These are phyloP conservation scores for Andrena bucephala DNA, from an alignment of 2,888 invertebrate species.

Conservation along the genomic window DNA sequence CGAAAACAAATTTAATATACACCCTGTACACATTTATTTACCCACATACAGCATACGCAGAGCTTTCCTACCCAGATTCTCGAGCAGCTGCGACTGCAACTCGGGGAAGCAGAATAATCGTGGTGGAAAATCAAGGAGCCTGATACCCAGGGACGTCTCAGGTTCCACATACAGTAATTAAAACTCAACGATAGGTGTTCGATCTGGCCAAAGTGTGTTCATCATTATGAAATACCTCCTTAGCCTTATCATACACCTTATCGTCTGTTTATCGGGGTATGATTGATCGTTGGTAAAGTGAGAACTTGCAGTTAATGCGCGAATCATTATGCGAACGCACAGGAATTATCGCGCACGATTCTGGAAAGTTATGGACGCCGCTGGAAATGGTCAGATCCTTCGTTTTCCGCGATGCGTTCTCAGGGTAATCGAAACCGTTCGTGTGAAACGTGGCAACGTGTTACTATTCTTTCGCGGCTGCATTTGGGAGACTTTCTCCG, in stretches of 20 bases:
- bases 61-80: constrained; percentile 7
- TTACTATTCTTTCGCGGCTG: not conserved
- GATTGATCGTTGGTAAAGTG: constrained; percentile 52
- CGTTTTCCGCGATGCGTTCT: constrained; percentile 36
- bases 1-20: too few relatives aligned
- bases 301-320: constrained; percentile 53
- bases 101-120: constrained; percentile 47
- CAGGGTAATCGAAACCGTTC: constrained; percentile 43
- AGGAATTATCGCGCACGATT: constrained; percentile 38
- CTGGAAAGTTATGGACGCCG: constrained; percentile 32
- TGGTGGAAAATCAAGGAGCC: constrained; percentile 59
- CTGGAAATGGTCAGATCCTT: constrained; percentile 41
- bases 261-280: constrained; percentile 51
- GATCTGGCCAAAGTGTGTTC: constrained; percentile 39
- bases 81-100: constrained; percentile 42
- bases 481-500: not conserved
- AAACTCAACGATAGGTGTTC: constrained; percentile 60
- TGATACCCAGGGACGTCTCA: constrained; percentile 49
- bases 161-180: constrained; percentile 60
- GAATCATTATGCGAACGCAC: constrained; percentile 47
- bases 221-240: constrained; percentile 53
- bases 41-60: too few relatives aligned
- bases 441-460: constrained; percentile 8
- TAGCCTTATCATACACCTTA: constrained; percentile 42
- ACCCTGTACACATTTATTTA: too few relatives aligned